Evolutionary conservation across 1,140 invertebrate species (phyloP).

Genomic region (Pseudomyrmex concolor): DNA sequence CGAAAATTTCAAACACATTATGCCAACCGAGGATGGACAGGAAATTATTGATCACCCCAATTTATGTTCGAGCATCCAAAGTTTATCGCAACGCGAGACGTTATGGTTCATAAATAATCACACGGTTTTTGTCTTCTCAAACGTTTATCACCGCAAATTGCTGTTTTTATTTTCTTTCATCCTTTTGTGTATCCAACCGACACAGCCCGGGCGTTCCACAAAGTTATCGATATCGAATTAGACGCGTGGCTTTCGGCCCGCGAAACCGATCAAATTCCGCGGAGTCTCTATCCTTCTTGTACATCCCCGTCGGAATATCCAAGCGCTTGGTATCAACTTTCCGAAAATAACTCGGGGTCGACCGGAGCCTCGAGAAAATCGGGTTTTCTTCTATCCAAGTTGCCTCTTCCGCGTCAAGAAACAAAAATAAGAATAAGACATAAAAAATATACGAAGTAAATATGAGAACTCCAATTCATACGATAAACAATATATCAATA

Average conservation of each 20-base stretch:
- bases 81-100: constrained; percentile 58
- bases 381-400: constrained; percentile 16
- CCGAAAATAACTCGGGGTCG: constrained; percentile 46
- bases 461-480: not conserved
- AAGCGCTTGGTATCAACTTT: constrained; percentile 37
- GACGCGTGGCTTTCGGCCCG: constrained; percentile 16
- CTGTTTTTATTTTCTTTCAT: constrained; percentile 30
- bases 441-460: constrained; percentile 19
- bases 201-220: not conserved
- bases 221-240: constrained; percentile 50
- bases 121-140: constrained; percentile 23
- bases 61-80: not conserved
- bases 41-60: not conserved
- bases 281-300: not conserved
- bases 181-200: constrained; percentile 17
- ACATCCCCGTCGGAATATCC: constrained; percentile 13
- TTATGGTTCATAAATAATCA: constrained; percentile 35
- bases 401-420: not conserved
- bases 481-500: constrained; percentile 25
- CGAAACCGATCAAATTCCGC: constrained; percentile 39
- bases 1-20: constrained; percentile 38
- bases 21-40: not conserved
- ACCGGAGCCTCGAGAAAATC: constrained; percentile 51
- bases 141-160: constrained; percentile 31
- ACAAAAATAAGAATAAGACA: constrained; percentile 26